phyloP scores from a whole-genome alignment of 2,888 invertebrate genomes.

The Epinotia ramella region DNA sequence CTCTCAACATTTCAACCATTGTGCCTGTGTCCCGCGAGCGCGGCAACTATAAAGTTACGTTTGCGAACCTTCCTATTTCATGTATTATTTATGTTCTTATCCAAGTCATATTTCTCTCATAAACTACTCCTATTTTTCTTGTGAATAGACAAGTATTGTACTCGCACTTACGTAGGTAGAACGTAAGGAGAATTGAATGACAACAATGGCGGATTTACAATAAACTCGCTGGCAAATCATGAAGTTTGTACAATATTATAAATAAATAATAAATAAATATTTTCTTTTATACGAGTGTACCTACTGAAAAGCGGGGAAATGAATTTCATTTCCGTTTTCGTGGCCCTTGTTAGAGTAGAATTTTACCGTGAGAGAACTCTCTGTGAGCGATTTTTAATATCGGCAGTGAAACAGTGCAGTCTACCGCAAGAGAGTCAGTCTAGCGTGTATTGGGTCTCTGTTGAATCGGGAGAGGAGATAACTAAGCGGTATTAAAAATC shows the following conservation, averaged over 20 bases:
- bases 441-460: conserved; percentile 28
- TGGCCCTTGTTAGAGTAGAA: conserved; percentile 5
- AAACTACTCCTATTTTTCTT: conserved; percentile 35
- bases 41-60: conserved; percentile 31
- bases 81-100: conserved; percentile 43
- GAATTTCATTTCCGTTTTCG: background rate
- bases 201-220: conserved; percentile 40
- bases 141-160: conserved; percentile 40
- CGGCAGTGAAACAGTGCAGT: conserved; percentile 38
- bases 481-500: conserved; percentile 30
- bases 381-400: conserved; percentile 39
- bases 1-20: conserved; percentile 1
- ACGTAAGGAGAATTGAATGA: conserved; percentile 38
- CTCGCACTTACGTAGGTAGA: conserved; percentile 26
- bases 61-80: conserved; percentile 26
- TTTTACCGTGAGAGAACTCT: conserved; percentile 25
- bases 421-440: conserved; percentile 41
- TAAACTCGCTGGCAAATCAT: conserved; percentile 27
- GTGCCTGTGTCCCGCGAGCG: background rate
- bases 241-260: conserved; percentile 28
- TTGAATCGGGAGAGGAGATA: conserved; percentile 34
- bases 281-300: background rate
- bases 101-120: conserved; percentile 42
- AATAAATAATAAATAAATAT: no score
- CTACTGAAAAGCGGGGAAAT: conserved; percentile 6